Base-by-base conservation (phyloP, 2,888 invertebrate species). In the Allygus modestus region DNA sequence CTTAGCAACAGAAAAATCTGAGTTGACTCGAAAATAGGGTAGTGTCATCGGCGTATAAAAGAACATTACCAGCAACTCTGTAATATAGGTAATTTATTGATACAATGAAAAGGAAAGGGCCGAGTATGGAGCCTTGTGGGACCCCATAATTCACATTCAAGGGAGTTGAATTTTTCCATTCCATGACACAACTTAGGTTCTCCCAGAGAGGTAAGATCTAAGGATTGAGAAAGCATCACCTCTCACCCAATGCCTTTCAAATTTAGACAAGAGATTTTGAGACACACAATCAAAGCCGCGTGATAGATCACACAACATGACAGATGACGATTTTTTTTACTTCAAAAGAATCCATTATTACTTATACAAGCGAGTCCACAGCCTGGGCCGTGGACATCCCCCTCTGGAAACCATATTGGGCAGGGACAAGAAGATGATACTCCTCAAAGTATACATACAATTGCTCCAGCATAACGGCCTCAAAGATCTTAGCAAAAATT, bases 111-210 rank as follows among this genome's bases (percentile, higher is more conserved):
- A 65, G 28, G 17, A 65, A 65, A 1, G 65, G 65, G 17, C 65
- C 65, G 0, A 65, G 31, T 65, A 65, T 65, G 17, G 65, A 65
- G 28, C 65, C 65, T n/a, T 65, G 65, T 0, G 65, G 26, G 17
- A 65, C 54, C 5, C 65, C 65, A 65, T 65, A 31, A 7, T 17
- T 65, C 0, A 65, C 31, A 31, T 31, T 15, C 28, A 31, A 17
- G 2, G 26, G 12, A 17, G 9, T 28, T 9, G 65, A 65, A 15
- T 28, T 31, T 1, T 31, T 9, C 65, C 28, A 28, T 65, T 65
- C 28, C 65, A 65, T 15, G 65, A 28, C 15, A 65, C 65, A 15
- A 31, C 31, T 31, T 65, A 11, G 31, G 28, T 1, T 65, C 65
- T 28, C 15, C 31, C 65, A 28, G 28, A 23, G 5, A 58, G 26